Percentiles rank a stretch among this genome's conserved stretches.
Evolutionary conservation across 53 echinoderm and acorn worm genomes (phyloP).

Genomic region (Echinometra lucunter): DNA sequence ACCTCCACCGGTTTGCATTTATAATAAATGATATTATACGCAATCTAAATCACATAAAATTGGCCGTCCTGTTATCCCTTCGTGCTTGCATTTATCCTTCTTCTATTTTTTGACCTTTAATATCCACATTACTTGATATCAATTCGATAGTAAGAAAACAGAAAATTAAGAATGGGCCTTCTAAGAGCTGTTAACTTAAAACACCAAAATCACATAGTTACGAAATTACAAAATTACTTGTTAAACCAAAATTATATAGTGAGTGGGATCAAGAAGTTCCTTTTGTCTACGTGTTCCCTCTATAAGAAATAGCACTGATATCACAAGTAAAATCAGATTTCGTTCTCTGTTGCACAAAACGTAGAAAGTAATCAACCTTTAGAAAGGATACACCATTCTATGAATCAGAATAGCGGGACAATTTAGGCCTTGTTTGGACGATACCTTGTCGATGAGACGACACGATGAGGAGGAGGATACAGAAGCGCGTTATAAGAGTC

Average conservation of each 20-base stretch:
- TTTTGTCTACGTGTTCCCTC: neutral
- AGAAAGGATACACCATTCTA: neutral
- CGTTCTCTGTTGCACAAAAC: neutral
- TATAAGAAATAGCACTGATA: neutral
- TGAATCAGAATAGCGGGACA: neutral
- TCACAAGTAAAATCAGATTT: neutral
- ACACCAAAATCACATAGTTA: too few species aligned
- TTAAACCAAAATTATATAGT: too few species aligned
- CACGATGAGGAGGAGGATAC: neutral
- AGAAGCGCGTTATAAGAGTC: neutral
- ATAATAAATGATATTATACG: neutral
- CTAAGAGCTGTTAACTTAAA: neutral
- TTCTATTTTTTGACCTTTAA: neutral
- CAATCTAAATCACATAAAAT: neutral
- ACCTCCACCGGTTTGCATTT: neutral
- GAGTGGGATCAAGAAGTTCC: too few species aligned
- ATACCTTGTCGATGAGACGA: constrained; percentile 19
- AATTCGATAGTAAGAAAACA: neutral
- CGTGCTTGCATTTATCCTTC: neutral
- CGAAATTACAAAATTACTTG: too few species aligned
- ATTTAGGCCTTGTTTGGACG: constrained; percentile 24
- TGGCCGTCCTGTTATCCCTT: neutral
- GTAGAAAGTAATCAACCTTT: neutral
- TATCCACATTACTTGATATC: neutral
- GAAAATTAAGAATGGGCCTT: neutral